Evolutionary conservation across 2,113 vertebrate species (phyloP).

Genomic region (Zingel zingel): DNA sequence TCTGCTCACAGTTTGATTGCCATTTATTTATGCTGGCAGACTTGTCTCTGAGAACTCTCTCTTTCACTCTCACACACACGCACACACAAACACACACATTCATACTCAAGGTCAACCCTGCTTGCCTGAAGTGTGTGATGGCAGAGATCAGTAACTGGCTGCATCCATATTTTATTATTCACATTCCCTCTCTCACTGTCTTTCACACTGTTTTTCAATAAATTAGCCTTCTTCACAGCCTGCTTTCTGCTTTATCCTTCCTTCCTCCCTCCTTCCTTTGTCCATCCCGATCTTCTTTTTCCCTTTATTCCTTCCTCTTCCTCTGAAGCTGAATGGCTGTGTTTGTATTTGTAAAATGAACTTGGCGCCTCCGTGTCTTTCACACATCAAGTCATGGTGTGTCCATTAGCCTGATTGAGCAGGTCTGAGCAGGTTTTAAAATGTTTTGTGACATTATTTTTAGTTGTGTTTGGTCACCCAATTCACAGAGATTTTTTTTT

Average conservation of each 20-base stretch:
- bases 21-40: conserved; percentile 39
- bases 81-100: not conserved
- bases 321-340: not conserved
- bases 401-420: no score
- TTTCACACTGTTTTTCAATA: conserved; percentile 22
- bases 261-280: not conserved
- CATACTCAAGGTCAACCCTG: conserved; percentile 8
- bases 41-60: conserved; percentile 4
- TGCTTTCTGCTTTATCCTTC: not conserved
- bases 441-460: no score
- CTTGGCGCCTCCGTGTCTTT: not conserved
- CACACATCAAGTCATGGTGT: not conserved
- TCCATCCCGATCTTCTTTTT: not conserved
- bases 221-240: conserved; percentile 19
- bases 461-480: no score
- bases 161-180: conserved; percentile 54
- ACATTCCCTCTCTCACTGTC: conserved; percentile 20
- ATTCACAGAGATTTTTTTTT: no score
- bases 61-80: not conserved
- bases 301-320: not conserved
- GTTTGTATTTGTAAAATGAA: not conserved
- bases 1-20: conserved; percentile 33
- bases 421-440: no score
- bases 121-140: conserved; percentile 16
- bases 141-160: conserved; percentile 46